Evolutionary conservation across 2,113 vertebrate species (phyloP), one percentile per base, ranked within the genome.

Genomic region (Caretta caretta): DNA sequence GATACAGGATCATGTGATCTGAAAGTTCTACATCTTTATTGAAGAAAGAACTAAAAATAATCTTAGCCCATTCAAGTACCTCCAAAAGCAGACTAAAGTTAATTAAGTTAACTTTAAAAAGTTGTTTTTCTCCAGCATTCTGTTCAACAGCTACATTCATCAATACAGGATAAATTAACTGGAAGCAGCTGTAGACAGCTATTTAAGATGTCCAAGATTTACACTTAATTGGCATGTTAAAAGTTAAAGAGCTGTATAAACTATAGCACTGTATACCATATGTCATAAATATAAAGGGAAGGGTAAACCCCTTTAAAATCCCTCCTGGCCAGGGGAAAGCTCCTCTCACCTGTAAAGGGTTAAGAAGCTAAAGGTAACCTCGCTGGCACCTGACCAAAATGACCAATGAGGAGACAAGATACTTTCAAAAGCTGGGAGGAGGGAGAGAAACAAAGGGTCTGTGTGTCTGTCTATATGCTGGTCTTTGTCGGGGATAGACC

Each of bases 161-260:
- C 8, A 20, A 81, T 80, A 92, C 84, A 80, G 97, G 96, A 97
- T 93, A 96, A 97, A 97, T 97, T 90, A 97, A 86, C 42, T 4
- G 2, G 27, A 88, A 97, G 84, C 59, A 93, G 57, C 79, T 92
- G 92, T 93, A 98, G 92, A 93, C 53, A 95, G 92, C 38, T 96
- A 93, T 93, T 97, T 97, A 96, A 97, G 49, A 95, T 80, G 19
- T 95, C 86, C 93, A 96, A 93, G 93, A 46, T 38, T 84, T 96
- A 83, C 5, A 38, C 79, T 97, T 97, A 97, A 97, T 97, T 97
- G 94, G n/a, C 92, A 92, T 38, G 48, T 97, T 97, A 96, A 96
- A 98, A 97, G 94, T 97, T 97, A 96, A 96, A 97, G 89, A 93
- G 89, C 83, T 62, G 90, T 51, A 94, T 91, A 92, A 97, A 97